Evolutionary conservation across 2,113 vertebrate genomes (phyloP).

Genomic region (Ancistrus triradiatus): DNA sequence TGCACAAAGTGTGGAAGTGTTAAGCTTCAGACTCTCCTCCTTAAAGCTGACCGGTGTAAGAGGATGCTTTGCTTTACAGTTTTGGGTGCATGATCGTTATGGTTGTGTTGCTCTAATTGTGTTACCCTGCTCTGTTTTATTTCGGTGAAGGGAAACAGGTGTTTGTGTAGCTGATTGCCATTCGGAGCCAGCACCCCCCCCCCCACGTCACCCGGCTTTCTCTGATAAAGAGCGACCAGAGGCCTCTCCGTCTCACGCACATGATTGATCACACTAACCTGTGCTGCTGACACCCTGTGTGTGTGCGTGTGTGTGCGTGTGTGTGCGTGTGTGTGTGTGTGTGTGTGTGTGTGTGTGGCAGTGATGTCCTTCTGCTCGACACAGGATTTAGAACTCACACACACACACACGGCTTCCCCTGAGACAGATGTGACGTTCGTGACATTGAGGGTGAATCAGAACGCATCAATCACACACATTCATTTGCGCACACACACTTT

Average conservation of each 20-base stretch:
- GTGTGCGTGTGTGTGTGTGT: too few relatives aligned
- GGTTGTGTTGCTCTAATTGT: too few relatives aligned
- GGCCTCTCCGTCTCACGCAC: constrained; percentile 56
- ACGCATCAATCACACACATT: constrained; percentile 47
- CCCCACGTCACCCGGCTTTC: constrained; percentile 64
- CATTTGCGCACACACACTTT: not conserved
- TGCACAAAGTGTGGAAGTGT: too few relatives aligned
- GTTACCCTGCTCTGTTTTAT: not conserved
- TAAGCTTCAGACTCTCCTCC: too few relatives aligned
- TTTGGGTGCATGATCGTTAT: too few relatives aligned
- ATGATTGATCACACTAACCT: constrained; percentile 61
- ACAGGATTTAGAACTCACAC: constrained; percentile 46
- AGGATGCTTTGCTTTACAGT: too few relatives aligned
- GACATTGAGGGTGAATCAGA: constrained; percentile 57
- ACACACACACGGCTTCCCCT: constrained; percentile 41
- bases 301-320: constrained; percentile 44
- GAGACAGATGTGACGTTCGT: constrained; percentile 64
- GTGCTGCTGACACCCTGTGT: constrained; percentile 41
- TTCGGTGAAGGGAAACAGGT: not conserved
- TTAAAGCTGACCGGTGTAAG: too few relatives aligned
- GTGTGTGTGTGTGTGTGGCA: too few relatives aligned
- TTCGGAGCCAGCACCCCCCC: constrained; percentile 59
- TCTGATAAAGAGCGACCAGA: constrained; percentile 67
- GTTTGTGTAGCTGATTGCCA: constrained; percentile 60
- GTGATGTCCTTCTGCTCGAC: constrained; percentile 61